phyloP scores from a whole-genome alignment of 2,888 invertebrate genomes.

The Lymantria dispar region DNA sequence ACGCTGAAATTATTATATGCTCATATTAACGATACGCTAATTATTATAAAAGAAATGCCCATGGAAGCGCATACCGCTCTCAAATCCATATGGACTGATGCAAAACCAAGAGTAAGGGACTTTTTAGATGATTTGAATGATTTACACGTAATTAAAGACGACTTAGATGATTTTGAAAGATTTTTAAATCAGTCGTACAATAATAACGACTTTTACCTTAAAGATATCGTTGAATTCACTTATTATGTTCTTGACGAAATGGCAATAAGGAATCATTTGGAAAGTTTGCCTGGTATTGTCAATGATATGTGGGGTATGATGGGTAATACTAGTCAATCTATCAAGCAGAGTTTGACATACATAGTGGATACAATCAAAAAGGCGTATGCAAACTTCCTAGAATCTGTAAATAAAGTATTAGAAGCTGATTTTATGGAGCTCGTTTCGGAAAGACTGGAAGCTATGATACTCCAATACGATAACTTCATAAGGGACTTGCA shows the following conservation, averaged over 20 bases:
- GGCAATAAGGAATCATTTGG: constrained; percentile 88
- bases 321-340: constrained; percentile 91
- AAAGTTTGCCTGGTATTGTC: constrained; percentile 89
- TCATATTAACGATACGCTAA: constrained; percentile 69
- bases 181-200: constrained; percentile 90
- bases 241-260: constrained; percentile 89
- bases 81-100: constrained; percentile 88
- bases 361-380: constrained; percentile 87
- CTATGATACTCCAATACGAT: constrained; percentile 89
- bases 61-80: constrained; percentile 87
- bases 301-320: constrained; percentile 93
- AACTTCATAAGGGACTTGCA: constrained; percentile 90
- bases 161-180: constrained; percentile 85
- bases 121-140: constrained; percentile 89
- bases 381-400: constrained; percentile 87
- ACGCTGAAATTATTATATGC: constrained; percentile 62
- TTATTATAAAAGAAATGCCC: constrained; percentile 77
- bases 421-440: constrained; percentile 90
- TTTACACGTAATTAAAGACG: constrained; percentile 87
- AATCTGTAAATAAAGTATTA: constrained; percentile 86
- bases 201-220: constrained; percentile 92
- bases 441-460: constrained; percentile 85
- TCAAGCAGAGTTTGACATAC: constrained; percentile 89
- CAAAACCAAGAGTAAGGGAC: constrained; percentile 85
- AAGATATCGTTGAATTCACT: constrained; percentile 87